Evolutionary conservation across 2,113 vertebrate species (phyloP).

Genomic region (Coracopsis vasa): DNA sequence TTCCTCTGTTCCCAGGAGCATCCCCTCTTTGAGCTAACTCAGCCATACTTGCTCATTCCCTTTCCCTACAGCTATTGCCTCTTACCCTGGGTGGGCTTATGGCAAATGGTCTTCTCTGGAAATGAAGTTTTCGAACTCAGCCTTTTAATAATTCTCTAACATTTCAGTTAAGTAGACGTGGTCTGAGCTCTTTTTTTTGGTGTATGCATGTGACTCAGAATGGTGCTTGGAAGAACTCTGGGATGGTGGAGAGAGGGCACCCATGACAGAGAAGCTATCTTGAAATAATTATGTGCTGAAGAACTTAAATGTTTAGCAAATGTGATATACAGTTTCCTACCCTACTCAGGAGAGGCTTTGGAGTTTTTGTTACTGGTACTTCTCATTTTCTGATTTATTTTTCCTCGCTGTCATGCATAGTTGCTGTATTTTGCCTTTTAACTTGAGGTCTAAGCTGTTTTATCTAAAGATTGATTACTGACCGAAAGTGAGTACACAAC

Average conservation of each 20-base stretch:
- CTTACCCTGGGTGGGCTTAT: neutral
- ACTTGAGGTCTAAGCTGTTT: neutral
- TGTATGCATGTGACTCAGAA: neutral
- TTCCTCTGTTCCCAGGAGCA: neutral
- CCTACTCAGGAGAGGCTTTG: neutral
- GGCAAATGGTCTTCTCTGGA: neutral
- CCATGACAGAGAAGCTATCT: accelerated
- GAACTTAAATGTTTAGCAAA: neutral
- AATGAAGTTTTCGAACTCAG: neutral
- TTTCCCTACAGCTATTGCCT: neutral
- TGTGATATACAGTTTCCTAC: neutral
- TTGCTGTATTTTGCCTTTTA: neutral
- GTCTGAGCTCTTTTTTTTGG: neutral
- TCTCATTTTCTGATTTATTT: neutral
- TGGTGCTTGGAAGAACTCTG: neutral
- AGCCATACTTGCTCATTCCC: neutral
- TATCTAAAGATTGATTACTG: neutral
- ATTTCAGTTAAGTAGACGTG: neutral
- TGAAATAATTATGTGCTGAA: neutral
- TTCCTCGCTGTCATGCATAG: neutral
- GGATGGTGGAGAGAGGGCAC: neutral
- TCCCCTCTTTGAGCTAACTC: neutral
- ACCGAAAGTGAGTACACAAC: neutral
- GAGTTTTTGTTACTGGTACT: neutral
- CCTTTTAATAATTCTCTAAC: neutral